These are phyloP conservation scores for Myotis planiceps DNA, from an alignment of 2,797 vertebrate genomes.

Conservation along the genomic window DNA sequence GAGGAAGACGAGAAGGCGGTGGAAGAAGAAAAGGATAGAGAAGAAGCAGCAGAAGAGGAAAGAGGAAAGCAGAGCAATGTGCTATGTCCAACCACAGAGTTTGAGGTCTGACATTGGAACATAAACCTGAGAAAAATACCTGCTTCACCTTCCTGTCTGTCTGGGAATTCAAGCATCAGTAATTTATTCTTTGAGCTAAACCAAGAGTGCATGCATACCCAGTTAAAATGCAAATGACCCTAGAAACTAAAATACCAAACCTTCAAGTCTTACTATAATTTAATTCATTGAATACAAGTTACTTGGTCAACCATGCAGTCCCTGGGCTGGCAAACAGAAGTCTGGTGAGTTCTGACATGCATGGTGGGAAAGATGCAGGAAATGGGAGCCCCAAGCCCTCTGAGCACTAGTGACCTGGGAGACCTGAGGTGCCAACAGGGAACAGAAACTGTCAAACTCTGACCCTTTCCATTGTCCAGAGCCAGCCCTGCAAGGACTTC, in stretches of 20 bases:
- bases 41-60: background rate
- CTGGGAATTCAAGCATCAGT: background rate
- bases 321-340: background rate
- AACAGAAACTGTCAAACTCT: background rate
- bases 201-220: background rate
- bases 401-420: background rate
- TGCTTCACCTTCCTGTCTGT: background rate
- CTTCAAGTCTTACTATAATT: slow-evolving; percentile 25
- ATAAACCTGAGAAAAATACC: background rate
- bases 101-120: background rate
- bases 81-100: background rate
- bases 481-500: background rate
- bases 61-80: background rate
- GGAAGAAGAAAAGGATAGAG: background rate
- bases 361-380: background rate
- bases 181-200: background rate
- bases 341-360: background rate
- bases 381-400: background rate
- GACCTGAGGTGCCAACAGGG: background rate
- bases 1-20: background rate
- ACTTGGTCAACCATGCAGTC: background rate
- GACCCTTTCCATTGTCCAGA: background rate
- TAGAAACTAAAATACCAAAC: slow-evolving; percentile 36
- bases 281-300: slow-evolving; percentile 16
- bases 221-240: slow-evolving; percentile 42